A percentile compares a stretch with the other conserved stretches of the same genome.
Evolutionary conservation across 2,797 vertebrate genomes (phyloP).

Genomic region (Pipistrellus nathusii): DNA sequence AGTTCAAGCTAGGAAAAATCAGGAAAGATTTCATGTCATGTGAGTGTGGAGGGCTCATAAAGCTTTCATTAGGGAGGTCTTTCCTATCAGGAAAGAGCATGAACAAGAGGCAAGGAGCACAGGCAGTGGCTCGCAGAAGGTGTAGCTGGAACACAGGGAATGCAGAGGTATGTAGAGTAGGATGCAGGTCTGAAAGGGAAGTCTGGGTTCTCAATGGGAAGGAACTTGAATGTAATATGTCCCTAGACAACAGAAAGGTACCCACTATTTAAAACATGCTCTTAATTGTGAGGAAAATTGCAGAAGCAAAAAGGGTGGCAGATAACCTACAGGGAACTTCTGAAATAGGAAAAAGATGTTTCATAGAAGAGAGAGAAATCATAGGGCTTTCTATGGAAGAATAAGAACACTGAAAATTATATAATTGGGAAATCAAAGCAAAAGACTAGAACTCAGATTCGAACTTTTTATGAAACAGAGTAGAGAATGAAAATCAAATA

Average conservation of each 20-base stretch:
- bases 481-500: conserved; percentile 40
- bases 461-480: neutral
- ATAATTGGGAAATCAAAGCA: conserved; percentile 23
- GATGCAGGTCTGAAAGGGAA: neutral
- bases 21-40: neutral
- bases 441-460: neutral
- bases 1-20: neutral
- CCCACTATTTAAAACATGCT: neutral
- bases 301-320: neutral
- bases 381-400: neutral
- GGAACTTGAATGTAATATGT: neutral
- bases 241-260: neutral
- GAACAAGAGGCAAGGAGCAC: neutral
- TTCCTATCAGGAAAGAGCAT: neutral
- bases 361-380: neutral
- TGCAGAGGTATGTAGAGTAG: neutral
- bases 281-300: neutral
- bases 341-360: neutral
- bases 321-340: neutral
- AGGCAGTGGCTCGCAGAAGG: neutral
- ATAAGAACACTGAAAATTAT: neutral
- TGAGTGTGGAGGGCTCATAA: neutral
- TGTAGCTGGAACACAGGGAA: neutral
- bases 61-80: neutral
- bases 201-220: neutral